These are phyloP conservation scores for Oostethus manadensis DNA, from an alignment of 2,113 vertebrate species.

Conservation along the genomic window DNA sequence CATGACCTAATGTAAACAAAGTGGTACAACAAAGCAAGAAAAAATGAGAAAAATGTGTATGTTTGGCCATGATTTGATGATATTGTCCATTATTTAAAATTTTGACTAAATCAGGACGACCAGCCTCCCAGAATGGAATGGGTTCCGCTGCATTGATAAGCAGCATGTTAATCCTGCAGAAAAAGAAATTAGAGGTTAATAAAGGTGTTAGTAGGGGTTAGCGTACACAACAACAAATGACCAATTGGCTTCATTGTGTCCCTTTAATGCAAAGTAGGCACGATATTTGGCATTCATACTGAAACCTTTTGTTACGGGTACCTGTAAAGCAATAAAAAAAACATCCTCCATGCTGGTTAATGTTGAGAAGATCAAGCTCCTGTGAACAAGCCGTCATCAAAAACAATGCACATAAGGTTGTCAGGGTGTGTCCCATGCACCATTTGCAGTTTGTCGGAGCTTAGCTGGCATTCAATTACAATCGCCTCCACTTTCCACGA, in stretches of 20 bases:
- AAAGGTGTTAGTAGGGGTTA: background rate
- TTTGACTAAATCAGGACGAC: too few relatives aligned
- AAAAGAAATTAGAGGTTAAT: too few relatives aligned
- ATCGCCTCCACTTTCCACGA: conserved; percentile 65
- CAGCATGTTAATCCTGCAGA: too few relatives aligned
- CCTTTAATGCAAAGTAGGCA: conserved; percentile 68
- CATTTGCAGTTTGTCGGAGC: conserved; percentile 64
- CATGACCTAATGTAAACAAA: too few relatives aligned
- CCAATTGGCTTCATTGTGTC: conserved; percentile 49
- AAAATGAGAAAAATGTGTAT: too few relatives aligned
- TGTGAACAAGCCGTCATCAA: conserved; percentile 43
- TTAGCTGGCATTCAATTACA: conserved; percentile 65
- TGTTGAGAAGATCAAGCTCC: conserved; percentile 34
- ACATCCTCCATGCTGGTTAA: conserved; percentile 2
- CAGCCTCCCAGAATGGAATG: too few relatives aligned
- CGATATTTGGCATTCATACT: conserved; percentile 56
- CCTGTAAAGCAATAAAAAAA: conserved; percentile 39
- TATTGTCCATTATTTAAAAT: too few relatives aligned
- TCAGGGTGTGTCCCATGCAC: conserved; percentile 58
- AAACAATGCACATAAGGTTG: conserved; percentile 55
- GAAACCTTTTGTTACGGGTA: conserved; percentile 47
- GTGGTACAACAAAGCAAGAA: too few relatives aligned
- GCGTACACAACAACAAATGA: conserved; percentile 53
- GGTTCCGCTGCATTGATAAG: too few relatives aligned
- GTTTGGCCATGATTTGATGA: too few relatives aligned